These are phyloP conservation scores for Teinopalpus imperialis DNA, from an alignment of 2,888 invertebrate genomes.

Conservation along the genomic window DNA sequence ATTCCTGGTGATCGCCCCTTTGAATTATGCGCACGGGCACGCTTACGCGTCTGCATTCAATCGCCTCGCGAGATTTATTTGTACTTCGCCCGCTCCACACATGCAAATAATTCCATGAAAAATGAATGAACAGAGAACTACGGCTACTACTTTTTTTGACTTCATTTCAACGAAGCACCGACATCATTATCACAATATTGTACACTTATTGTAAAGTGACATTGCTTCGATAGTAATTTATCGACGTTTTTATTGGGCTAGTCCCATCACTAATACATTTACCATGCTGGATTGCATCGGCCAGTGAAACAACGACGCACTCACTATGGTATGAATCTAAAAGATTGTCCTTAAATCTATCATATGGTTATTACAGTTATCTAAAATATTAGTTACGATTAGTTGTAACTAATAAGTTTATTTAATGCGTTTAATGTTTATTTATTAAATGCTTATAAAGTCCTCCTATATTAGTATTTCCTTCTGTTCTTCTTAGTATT, in stretches of 20 bases:
- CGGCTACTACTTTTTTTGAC: too few species aligned
- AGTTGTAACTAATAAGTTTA: too few species aligned
- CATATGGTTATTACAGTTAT: neutral
- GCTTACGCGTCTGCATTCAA: constrained; percentile 71
- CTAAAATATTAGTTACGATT: neutral
- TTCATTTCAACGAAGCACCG: too few species aligned
- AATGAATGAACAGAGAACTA: constrained; percentile 29
- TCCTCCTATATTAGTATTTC: too few species aligned
- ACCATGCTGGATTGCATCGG: constrained; percentile 47
- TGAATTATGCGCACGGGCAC: constrained; percentile 77
- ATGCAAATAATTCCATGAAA: constrained; percentile 67
- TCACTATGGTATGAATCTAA: constrained; percentile 40
- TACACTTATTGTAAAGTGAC: too few species aligned
- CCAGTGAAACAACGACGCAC: constrained; percentile 41
- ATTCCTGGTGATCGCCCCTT: constrained; percentile 77
- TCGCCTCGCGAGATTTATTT: constrained; percentile 69
- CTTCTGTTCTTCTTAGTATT: too few species aligned
- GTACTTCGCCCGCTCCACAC: constrained; percentile 53
- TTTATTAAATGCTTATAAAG: too few species aligned
- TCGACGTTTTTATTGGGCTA: constrained; percentile 32
- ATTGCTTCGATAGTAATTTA: constrained; percentile 20
- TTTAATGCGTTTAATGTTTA: too few species aligned
- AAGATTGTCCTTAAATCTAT: neutral
- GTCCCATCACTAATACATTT: constrained; percentile 50
- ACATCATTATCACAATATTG: too few species aligned